phyloP scores from a whole-genome alignment of 2,888 invertebrate species.

The Sarcophaga subvicina region DNA sequence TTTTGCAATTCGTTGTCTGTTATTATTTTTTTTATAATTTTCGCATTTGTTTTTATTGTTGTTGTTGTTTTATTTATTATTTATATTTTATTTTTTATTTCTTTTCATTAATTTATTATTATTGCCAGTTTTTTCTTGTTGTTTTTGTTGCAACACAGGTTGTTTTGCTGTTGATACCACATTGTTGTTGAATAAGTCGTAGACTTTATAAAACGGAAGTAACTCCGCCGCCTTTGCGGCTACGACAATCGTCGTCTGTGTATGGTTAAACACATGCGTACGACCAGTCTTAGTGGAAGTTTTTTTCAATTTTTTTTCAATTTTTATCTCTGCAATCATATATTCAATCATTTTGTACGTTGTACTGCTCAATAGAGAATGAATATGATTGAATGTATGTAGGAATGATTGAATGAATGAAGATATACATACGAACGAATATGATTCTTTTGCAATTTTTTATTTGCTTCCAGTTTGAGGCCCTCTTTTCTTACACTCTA shows the following conservation, averaged over 20 bases:
- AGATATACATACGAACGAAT: background rate
- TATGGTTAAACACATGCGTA: slow-evolving; percentile 9
- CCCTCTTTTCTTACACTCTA: slow-evolving; percentile 36
- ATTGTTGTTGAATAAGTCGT: slow-evolving; percentile 34
- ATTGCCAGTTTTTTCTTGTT: slow-evolving; percentile 34
- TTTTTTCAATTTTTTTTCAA: too few relatives aligned
- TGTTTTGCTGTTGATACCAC: slow-evolving; percentile 61
- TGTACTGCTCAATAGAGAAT: background rate
- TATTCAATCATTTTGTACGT: background rate
- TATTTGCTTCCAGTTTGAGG: slow-evolving; percentile 19
- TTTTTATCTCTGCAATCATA: background rate
- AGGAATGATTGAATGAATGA: too few relatives aligned
- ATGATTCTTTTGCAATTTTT: slow-evolving; percentile 36
- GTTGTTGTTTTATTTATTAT: slow-evolving; percentile 3
- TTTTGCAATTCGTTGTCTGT: slow-evolving; percentile 30
- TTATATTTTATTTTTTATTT: slow-evolving; percentile 17
- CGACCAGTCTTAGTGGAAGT: too few relatives aligned
- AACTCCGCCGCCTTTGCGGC: slow-evolving; percentile 73
- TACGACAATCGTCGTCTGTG: slow-evolving; percentile 70
- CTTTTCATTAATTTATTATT: slow-evolving; percentile 40
- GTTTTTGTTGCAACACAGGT: slow-evolving; percentile 46
- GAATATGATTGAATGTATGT: too few relatives aligned
- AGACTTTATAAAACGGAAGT: slow-evolving; percentile 72
- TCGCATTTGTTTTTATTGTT: slow-evolving; percentile 31
- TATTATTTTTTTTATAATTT: slow-evolving; percentile 16